Percentiles rank a stretch among this genome's conserved stretches.
Evolutionary conservation across 1,140 invertebrate species (phyloP).

Genomic region (Neuroterus valhalla): DNA sequence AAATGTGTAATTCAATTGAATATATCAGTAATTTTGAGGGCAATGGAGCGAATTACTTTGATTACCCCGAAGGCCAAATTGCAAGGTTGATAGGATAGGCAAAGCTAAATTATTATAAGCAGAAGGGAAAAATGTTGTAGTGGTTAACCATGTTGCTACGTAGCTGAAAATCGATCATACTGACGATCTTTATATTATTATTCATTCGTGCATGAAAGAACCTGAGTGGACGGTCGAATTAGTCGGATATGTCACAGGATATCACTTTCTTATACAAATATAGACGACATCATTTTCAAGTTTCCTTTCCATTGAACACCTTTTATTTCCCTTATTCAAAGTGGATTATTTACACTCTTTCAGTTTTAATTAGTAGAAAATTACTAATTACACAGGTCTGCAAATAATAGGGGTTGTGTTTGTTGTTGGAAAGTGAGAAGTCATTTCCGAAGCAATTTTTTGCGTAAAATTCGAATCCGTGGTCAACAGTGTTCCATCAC

Average conservation of each 20-base stretch:
- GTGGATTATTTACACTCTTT: no score
- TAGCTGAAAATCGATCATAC: conserved; percentile 5
- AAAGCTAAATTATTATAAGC: background rate
- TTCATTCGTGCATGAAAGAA: conserved; percentile 27
- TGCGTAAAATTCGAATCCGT: no score
- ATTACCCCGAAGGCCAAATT: background rate
- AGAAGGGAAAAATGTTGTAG: background rate
- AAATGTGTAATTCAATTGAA: no score
- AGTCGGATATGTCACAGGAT: conserved; percentile 21
- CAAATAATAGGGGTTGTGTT: no score
- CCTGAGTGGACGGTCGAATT: conserved; percentile 16
- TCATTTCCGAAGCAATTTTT: no score
- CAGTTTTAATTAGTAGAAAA: no score
- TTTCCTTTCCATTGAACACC: background rate
- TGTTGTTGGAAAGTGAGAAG: no score
- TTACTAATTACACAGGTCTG: no score
- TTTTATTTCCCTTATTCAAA: background rate
- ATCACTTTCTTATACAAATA: conserved; percentile 6
- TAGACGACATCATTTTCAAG: background rate
- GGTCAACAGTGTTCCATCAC: no score
- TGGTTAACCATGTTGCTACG: background rate
- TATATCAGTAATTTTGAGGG: no score
- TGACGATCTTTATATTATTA: conserved; percentile 9
- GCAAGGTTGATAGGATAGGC: background rate
- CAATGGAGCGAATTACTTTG: background rate